These are phyloP conservation scores for Eira barbara DNA, from an alignment of 2,113 vertebrate genomes.

Conservation along the genomic window DNA sequence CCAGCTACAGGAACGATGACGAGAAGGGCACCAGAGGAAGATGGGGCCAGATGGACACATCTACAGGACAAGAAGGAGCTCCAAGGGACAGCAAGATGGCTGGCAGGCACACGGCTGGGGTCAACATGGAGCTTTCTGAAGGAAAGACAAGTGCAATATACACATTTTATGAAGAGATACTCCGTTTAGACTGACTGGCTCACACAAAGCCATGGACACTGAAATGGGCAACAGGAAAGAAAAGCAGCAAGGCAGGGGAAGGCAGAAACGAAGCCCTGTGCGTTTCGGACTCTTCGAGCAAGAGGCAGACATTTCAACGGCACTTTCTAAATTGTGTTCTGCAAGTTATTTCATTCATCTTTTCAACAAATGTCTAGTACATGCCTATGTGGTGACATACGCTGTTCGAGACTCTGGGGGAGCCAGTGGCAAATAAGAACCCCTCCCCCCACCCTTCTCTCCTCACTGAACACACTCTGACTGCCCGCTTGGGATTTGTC, in stretches of 20 bases:
- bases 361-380: background rate
- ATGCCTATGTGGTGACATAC: fast-evolving
- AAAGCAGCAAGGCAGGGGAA: background rate
- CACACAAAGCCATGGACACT: background rate
- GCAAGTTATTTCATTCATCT: no score
- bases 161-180: background rate
- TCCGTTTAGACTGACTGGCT: background rate
- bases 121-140: background rate
- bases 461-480: background rate
- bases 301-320: background rate
- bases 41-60: background rate
- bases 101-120: background rate
- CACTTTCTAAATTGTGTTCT: background rate
- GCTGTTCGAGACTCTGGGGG: background rate
- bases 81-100: background rate
- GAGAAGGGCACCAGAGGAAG: background rate
- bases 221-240: background rate
- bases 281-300: background rate
- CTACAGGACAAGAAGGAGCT: background rate
- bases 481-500: background rate
- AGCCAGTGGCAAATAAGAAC: background rate
- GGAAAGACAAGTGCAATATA: background rate
- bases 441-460: background rate
- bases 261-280: background rate
- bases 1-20: background rate